phyloP scores from a whole-genome alignment of 2,888 invertebrate species.

The Metopia argyrocephala region DNA sequence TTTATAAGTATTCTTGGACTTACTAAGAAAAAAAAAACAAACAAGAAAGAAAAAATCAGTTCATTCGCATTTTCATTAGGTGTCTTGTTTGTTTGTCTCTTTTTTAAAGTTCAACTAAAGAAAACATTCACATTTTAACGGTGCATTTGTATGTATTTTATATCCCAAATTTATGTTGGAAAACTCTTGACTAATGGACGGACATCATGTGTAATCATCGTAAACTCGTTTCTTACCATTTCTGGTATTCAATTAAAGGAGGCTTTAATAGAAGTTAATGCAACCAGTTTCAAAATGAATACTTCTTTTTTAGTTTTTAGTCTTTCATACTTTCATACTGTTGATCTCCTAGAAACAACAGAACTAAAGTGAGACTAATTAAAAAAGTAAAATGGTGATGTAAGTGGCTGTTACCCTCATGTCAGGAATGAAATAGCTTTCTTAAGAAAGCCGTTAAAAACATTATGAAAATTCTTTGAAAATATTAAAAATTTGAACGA shows the following conservation, averaged over 20 bases:
- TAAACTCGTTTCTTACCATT: neutral
- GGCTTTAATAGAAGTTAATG: neutral
- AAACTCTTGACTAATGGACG: slow-evolving; percentile 13
- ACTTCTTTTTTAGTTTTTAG: too few species aligned
- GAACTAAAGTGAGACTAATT: too few species aligned
- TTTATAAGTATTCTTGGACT: slow-evolving; percentile 40
- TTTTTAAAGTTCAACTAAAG: too few species aligned
- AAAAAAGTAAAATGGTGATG: too few species aligned
- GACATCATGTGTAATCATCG: neutral
- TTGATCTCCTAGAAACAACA: too few species aligned
- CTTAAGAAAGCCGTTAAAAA: too few species aligned
- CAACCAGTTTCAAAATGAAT: neutral
- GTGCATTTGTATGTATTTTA: slow-evolving; percentile 30
- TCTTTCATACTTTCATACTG: too few species aligned
- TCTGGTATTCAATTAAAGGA: neutral
- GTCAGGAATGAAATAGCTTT: too few species aligned
- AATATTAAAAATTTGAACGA: too few species aligned
- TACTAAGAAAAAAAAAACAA: neutral
- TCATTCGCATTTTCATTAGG: neutral
- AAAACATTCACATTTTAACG: slow-evolving; percentile 40
- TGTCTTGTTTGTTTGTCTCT: neutral
- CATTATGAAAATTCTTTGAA: too few species aligned
- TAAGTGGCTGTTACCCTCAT: too few species aligned
- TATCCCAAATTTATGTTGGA: slow-evolving; percentile 29
- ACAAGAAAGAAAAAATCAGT: neutral